phyloP scores from a whole-genome alignment of 2,113 vertebrate species.

The Euleptes europaea region DNA sequence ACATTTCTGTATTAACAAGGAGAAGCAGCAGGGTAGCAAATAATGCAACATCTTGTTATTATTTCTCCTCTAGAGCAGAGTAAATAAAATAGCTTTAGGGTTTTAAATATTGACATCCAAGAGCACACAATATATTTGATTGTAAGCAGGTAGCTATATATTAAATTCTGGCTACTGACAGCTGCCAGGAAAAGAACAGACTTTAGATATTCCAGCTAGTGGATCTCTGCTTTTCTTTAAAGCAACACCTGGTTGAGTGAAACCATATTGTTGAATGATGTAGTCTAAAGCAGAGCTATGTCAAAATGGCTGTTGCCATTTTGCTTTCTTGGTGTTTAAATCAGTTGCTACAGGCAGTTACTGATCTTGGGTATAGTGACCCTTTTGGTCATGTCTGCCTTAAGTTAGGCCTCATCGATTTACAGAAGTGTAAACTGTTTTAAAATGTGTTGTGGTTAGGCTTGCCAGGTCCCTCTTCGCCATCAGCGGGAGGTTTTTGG shows the following conservation, averaged over 20 bases:
- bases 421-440: background rate
- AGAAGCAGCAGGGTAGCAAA: slow-evolving; percentile 36
- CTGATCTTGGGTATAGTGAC: background rate
- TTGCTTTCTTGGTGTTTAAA: background rate
- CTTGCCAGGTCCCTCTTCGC: no score
- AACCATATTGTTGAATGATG: background rate
- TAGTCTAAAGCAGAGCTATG: background rate
- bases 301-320: background rate
- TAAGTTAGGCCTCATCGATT: background rate
- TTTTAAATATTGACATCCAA: slow-evolving; percentile 40
- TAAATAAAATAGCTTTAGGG: slow-evolving; percentile 41
- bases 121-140: slow-evolving; percentile 19
- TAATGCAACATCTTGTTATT: slow-evolving; percentile 13
- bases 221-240: background rate
- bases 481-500: no score
- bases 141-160: slow-evolving; percentile 21
- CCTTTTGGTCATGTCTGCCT: no score
- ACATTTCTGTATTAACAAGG: slow-evolving; percentile 35
- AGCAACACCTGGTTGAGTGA: background rate
- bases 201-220: background rate
- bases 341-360: background rate
- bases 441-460: no score
- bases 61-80: slow-evolving; percentile 33
- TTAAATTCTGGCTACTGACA: background rate
- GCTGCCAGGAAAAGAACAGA: background rate